A percentile compares a stretch with the other conserved stretches of the same genome.
Evolutionary conservation across 2,797 vertebrate species (phyloP).

Genomic region (Peromyscus attwateri): DNA sequence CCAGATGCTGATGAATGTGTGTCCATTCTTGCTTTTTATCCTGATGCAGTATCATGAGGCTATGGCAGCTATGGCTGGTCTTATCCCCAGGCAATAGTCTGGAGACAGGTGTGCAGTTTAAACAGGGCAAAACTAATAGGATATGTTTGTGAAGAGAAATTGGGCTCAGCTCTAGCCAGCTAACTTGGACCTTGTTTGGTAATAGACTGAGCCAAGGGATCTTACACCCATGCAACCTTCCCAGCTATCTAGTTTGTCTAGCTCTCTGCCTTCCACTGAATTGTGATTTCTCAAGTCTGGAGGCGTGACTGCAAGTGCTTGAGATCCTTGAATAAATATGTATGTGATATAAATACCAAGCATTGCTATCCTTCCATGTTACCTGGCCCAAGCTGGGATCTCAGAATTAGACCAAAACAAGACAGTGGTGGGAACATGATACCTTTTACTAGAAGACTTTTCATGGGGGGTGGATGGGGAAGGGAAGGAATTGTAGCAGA

Average conservation of each 20-base stretch:
- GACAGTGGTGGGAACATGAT: conserved; percentile 81
- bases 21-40: conserved; percentile 72
- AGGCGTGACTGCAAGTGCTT: conserved; percentile 81
- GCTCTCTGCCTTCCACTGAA: conserved; percentile 80
- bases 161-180: conserved; percentile 71
- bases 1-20: conserved; percentile 71
- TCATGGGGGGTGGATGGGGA: conserved; percentile 77
- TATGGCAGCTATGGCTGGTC: conserved; percentile 63
- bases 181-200: conserved; percentile 76
- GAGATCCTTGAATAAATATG: conserved; percentile 78
- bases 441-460: conserved; percentile 85
- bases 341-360: conserved; percentile 70
- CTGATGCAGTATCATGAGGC: conserved; percentile 71
- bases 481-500: conserved; percentile 86
- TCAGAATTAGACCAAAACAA: conserved; percentile 85
- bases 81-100: conserved; percentile 72
- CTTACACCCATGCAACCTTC: conserved; percentile 74
- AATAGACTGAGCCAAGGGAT: conserved; percentile 79
- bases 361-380: conserved; percentile 78
- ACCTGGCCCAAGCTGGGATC: conserved; percentile 71
- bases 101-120: conserved; percentile 70
- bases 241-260: conserved; percentile 68
- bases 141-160: conserved; percentile 69
- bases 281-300: conserved; percentile 81
- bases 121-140: conserved; percentile 70